Conservation (phyloP, 2,888 invertebrate species). For the Spilosoma lubricipeda region DNA sequence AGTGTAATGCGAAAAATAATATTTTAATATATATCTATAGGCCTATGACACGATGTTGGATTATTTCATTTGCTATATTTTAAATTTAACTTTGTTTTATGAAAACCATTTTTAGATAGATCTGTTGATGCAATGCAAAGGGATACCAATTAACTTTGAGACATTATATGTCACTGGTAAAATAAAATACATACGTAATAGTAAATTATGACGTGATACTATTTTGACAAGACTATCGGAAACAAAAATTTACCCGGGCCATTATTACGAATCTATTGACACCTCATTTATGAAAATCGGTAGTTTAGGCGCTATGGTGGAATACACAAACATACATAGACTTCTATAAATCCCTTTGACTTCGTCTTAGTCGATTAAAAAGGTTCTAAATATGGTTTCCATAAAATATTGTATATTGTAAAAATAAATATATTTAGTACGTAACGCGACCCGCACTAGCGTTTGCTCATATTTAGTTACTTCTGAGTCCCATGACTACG, state of each 20-base stretch:
- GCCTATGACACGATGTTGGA: constrained; percentile 48
- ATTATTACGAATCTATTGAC: too few species aligned
- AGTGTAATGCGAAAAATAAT: constrained; percentile 34
- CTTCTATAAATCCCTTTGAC: too few species aligned
- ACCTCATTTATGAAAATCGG: too few species aligned
- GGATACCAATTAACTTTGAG: background rate
- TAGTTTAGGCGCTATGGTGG: too few species aligned
- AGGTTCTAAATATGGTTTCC: background rate
- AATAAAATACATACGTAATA: background rate
- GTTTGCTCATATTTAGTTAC: constrained; percentile 41
- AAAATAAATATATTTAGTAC: background rate
- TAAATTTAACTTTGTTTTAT: constrained; percentile 5
- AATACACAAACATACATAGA: too few species aligned
- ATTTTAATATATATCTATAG: constrained; percentile 42
- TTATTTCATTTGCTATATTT: constrained; percentile 44
- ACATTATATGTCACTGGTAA: background rate
- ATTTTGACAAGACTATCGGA: background rate
- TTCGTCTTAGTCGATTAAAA: background rate
- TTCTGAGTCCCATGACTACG: constrained; percentile 22
- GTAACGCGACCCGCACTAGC: constrained; percentile 29
- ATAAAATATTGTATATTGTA: background rate
- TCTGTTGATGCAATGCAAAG: too few species aligned
- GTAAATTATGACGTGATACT: background rate
- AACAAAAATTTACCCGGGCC: background rate
- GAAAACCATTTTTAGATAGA: background rate